These are phyloP conservation scores for Perdix hodgsoniae DNA, from an alignment of 2,797 vertebrate species.

Conservation along the genomic window DNA sequence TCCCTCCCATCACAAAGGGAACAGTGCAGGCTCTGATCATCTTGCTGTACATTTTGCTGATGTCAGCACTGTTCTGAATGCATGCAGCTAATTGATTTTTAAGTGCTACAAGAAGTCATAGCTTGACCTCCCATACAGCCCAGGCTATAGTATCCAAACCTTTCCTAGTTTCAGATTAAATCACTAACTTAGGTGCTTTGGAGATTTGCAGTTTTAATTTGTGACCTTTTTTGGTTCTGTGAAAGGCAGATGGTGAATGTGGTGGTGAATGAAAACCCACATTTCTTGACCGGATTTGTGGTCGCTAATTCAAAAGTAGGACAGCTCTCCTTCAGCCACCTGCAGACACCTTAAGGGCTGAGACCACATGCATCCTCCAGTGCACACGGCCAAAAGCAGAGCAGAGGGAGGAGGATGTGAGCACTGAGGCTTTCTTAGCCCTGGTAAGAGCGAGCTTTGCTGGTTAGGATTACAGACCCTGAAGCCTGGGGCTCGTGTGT, in stretches of 20 bases:
- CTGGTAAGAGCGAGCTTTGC: neutral
- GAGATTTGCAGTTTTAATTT: constrained; percentile 38
- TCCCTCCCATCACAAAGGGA: neutral
- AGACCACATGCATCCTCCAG: neutral
- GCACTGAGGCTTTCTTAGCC: constrained; percentile 5
- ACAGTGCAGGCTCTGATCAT: neutral
- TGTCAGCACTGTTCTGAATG: constrained; percentile 22
- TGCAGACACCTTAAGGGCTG: neutral
- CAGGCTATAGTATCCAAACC: neutral
- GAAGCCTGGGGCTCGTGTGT: constrained; percentile 28
- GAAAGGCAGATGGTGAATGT: neutral
- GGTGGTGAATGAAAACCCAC: neutral
- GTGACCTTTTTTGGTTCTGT: neutral
- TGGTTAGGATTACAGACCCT: constrained; percentile 52
- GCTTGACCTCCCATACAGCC: neutral
- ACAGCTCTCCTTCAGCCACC: neutral
- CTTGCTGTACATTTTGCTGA: neutral
- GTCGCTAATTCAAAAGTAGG: neutral
- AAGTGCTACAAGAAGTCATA: constrained; percentile 24
- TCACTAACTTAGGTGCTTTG: neutral
- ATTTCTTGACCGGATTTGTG: neutral
- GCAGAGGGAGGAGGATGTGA: neutral
- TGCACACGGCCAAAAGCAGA: neutral
- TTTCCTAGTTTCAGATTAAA: constrained; percentile 36
- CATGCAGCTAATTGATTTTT: constrained; percentile 26